Percentiles rank a stretch among this genome's conserved stretches.
These are phyloP conservation scores for Chelmon rostratus DNA, from an alignment of 2,797 vertebrate species.

Conservation along the genomic window DNA sequence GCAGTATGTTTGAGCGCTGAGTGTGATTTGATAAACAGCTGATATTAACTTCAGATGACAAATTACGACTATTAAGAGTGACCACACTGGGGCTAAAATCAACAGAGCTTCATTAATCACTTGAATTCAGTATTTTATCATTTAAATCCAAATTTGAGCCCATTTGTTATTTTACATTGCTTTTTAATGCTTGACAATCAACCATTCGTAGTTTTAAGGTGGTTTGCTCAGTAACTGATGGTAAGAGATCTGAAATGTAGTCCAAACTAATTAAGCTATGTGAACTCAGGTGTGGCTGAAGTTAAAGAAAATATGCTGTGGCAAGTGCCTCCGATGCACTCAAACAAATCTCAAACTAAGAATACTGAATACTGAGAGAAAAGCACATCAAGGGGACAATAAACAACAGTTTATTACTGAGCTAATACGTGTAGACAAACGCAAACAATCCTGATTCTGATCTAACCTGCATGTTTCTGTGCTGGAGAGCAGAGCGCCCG, in stretches of 20 bases:
- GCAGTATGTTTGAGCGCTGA: not conserved
- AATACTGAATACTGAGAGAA: too few relatives aligned
- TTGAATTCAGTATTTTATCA: too few relatives aligned
- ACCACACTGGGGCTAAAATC: not conserved
- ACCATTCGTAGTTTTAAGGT: not conserved
- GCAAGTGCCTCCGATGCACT: too few relatives aligned
- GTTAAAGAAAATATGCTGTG: too few relatives aligned
- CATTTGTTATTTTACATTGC: not conserved
- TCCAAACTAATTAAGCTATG: not conserved
- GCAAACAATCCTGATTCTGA: not conserved
- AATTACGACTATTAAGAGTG: not conserved
- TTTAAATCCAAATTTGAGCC: not conserved
- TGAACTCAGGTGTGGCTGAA: not conserved
- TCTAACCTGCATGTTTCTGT: conserved; percentile 8
- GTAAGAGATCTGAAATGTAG: conserved; percentile 1
- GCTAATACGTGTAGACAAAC: too few relatives aligned
- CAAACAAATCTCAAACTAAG: too few relatives aligned
- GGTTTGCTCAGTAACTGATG: not conserved
- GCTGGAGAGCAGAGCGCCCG: not conserved
- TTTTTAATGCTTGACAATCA: not conserved
- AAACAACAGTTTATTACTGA: too few relatives aligned
- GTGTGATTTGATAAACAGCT: conserved; percentile 1
- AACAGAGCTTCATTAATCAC: not conserved
- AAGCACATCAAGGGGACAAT: too few relatives aligned
- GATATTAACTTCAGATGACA: not conserved